Percentiles rank a stretch among this genome's conserved stretches.
Evolutionary conservation across 2,797 vertebrate species (phyloP).

Genomic region (Oryzias dopingdopingensis): DNA sequence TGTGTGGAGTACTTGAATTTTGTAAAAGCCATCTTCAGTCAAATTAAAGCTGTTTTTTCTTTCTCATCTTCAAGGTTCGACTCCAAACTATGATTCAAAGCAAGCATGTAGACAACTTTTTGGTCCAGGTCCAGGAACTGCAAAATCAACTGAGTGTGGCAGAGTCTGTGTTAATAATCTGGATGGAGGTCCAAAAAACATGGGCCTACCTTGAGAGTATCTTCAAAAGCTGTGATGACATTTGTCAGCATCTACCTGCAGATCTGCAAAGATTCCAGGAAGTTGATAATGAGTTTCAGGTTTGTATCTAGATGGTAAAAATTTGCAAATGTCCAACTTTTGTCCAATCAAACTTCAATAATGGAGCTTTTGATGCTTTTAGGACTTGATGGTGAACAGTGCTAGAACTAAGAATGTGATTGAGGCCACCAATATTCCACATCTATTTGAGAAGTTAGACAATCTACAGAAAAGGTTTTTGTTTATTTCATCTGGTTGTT

Average conservation of each 20-base stretch:
- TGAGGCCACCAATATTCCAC: conserved; percentile 77
- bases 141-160: conserved; percentile 75
- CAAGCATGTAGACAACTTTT: conserved; percentile 80
- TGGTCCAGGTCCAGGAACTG: conserved; percentile 73
- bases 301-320: conserved; percentile 31
- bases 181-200: conserved; percentile 79
- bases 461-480: conserved; percentile 79
- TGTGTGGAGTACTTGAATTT: conserved; percentile 16
- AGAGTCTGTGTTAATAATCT: conserved; percentile 76
- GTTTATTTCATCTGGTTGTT: conserved; percentile 8
- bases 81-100: conserved; percentile 80
- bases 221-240: conserved; percentile 80
- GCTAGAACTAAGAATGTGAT: conserved; percentile 80
- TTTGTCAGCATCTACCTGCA: conserved; percentile 75
- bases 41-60: not conserved
- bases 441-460: conserved; percentile 78
- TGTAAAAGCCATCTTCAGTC: conserved; percentile 1
- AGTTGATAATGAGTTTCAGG: conserved; percentile 82
- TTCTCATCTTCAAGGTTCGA: conserved; percentile 71
- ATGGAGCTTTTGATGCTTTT: conserved; percentile 18
- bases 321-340: not conserved
- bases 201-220: conserved; percentile 82
- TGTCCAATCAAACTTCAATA: not conserved
- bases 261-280: conserved; percentile 76
- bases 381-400: conserved; percentile 80